Evolutionary conservation across 2,113 vertebrate genomes (phyloP), one percentile per base, ranked within the genome.

Genomic region (Centropus unirufus): DNA sequence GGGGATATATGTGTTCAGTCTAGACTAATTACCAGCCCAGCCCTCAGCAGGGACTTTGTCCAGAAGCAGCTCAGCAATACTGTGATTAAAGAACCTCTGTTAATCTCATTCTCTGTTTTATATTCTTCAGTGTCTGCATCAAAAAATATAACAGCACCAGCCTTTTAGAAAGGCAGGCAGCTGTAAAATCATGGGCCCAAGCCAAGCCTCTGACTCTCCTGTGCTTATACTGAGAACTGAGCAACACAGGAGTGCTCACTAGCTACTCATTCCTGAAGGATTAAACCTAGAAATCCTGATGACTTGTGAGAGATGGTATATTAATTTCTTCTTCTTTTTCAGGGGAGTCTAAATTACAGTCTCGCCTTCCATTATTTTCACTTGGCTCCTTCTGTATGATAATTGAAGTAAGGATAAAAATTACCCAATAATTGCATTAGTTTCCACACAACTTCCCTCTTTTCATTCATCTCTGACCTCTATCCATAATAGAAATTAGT

Each of bases 401-500:
- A 93, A 94, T 94, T 96, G 89, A 80, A 96, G 80, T 58, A 87
- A 92, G 58, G 89, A 93, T 96, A 91, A 89, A 96, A 96, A 95
- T 87, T 80, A 92, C 86, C 92, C 95, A 89, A 96, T 77, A 83
- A 91, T 79, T 96, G 88, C 67, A 85, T 91, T 94, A 92, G 87
- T 90, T 94, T 92, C 81, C 80, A 89, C 77, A 91, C 51, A 96
- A 72, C 94, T 90, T 94, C 84, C 76, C 61, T 89, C 75, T 92
- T 94, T 90, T 96, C 79, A 67, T 14, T 95, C 61, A 34, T 82
- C 39, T 87, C 62, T 4, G 27, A 80, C 91, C 90, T 95, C 90
- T 92, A 69, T 76, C 92, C 74, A 55, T 94, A 95, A 89, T 55
- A 82, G 54, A 89, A 40, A 94, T 83, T 78, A 89, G 85, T 64